Base-by-base conservation (phyloP, 2,113 vertebrate genomes). In the Probosciger aterrimus region DNA sequence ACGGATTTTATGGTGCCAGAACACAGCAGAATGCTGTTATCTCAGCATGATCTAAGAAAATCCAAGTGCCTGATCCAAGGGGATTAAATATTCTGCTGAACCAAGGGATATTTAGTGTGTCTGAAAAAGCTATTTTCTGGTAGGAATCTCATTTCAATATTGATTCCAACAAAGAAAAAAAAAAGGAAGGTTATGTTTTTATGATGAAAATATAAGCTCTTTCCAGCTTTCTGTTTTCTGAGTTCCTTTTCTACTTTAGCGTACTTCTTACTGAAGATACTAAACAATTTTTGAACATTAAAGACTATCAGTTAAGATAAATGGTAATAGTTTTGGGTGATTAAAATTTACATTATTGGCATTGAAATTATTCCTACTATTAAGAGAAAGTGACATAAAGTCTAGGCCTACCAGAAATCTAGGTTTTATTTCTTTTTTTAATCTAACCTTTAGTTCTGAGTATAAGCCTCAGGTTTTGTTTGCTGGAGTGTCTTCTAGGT, bases 31-130 rank as follows among this genome's bases (percentile, higher is more conserved):
- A 94, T 93, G 96, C 96, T 96, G 97, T 97, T 97, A 97, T 97
- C 96, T 97, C 97, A 97, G 97, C 97, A 79, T 97, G 97, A 96
- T 97, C 97, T 97, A 97, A 97, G 95, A 96, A 97, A 97, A 97
- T 96, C 96, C 96, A 95, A 95, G 91, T 91, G 92, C 93, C 86
- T 93, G 93, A 93, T 97, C 97, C 97, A 97, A 97, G 96, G 90
- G 95, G 87, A 96, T 97, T 97, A 97, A 96, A 94, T 90, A 96
- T 95, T 97, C 79, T 97, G 96, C 94, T 97, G 96, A 95, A 82
- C 86, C 81, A 95, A 93, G 88, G 95, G 93, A 96, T 96, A 94
- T 97, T 92, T 79, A 74, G 63, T 95, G 85, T 87, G 95, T 91
- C 95, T 96, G 95, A 97, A 97, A 97, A 96, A 95, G 77, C 89